Evolutionary conservation across 2,113 vertebrate species (phyloP), one percentile per base, ranked within the genome.

Genomic region (Corythoichthys intestinalis): DNA sequence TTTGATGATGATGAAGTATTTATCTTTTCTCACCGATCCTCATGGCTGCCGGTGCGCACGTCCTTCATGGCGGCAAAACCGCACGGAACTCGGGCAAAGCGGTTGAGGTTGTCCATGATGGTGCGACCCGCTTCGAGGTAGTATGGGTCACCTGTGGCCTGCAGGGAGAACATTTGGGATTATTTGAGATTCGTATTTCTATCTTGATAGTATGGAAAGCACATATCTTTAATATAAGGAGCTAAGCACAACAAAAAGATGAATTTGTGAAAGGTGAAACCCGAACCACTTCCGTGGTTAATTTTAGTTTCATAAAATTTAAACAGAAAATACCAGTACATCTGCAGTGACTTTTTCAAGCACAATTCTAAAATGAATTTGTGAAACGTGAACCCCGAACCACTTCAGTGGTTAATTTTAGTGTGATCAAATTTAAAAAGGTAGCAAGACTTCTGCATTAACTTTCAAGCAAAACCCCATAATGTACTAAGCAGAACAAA

Each of bases 61-160:
- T 99, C 96, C 87, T 98, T 98, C 95, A 99, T 96, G 35, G 96
- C 97, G 74, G 97, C 97, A 66, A 99, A 98, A 67, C 97, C 96
- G 2, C 97, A 99, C 53, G 97, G 97, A 56, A 99, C 97, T 35
- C 97, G 92, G 34, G 97, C 96, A 35, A 94, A 98, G 66, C 96
- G 96, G 85, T 99, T 99, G 83, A 99, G 91, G 91, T 99, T 99
- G 77, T 98, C 96, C 86, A 98, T 93, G 69, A 99, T 94, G 1
- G 95, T 96, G 87, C 95, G 97, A 49, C 97, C 97, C 74, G 94
- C 97, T 90, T 99, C 97, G 75, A 98, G 90, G 85, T 99, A 99
- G 79, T 99, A 98, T 56, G 96, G 94, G 86, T 99, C 97, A 57
- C 94, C 94, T 58, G 97, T 99, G 82, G 97, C 97, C 97, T 99